Base-by-base conservation (phyloP, 1,140 invertebrate species). In the Pararge aegeria region DNA sequence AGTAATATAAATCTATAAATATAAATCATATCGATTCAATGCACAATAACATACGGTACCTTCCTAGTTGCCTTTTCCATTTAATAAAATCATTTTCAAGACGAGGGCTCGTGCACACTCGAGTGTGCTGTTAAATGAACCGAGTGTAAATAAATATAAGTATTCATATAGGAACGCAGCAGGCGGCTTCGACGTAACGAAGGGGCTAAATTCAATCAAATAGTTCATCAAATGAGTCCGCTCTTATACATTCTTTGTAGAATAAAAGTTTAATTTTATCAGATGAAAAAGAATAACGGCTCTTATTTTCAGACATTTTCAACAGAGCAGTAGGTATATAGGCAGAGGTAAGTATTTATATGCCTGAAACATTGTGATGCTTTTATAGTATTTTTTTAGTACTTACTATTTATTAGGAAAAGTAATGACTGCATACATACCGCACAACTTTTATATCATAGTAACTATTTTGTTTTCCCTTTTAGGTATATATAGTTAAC, bases 81-180 rank as follows among this genome's bases (percentile, higher is more conserved):
- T 64, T 63, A 59, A 49, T 55, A 30, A 51, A 64, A 60, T 53
- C 40, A 24, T 56, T 71, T 30, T 68, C 46, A 59, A 65, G 65
- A 59, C 49, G 68, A 71, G 74, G 68, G 71, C 68, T 73, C 56
- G 70, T 62, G 69, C 48, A 75, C 74, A 77, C 69, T 79, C 75
- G 64, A 77, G 75, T 73, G 68, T 75, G 73, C 66, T 77, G 83
- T 88, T 88, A 85, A 88, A 88, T 80, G 85, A 87, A 87, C 75
- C 82, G 74, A 80, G 70, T 85, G 82, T 87, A 87, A 88, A 88
- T 88, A 88, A 88, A 88, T 88, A 87, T 80, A 79, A 82, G 78
- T 77, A 79, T 75, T 74, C 80, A 79, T 83, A 80, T 73, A 72
- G 61, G 53, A 64, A 60, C 78, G n/a, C 85, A 83, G 79, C 83